Evolutionary conservation across 1,140 invertebrate genomes (phyloP), one percentile per base, ranked within the genome.

Genomic region (Oryzaephilus surinamensis): DNA sequence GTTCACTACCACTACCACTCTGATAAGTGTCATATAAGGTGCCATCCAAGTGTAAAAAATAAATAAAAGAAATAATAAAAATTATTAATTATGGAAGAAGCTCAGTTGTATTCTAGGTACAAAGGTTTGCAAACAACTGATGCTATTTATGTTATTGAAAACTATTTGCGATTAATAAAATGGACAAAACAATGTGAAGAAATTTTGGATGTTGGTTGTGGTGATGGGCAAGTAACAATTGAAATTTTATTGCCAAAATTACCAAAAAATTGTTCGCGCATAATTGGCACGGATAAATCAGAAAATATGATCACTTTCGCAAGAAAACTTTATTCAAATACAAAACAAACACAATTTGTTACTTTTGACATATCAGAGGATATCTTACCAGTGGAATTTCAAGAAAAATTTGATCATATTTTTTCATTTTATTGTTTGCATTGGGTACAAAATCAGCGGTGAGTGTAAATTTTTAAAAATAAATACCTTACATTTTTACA

Each of bases 351-450:
- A 2, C 60, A 66, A 2, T 90, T 84, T 52, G 52, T 65, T 2
- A 61, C 75, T 14, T 54, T 85, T 38, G 78, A 89, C 50, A 79
- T 88, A 29, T 70, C 71, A 21, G 43, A 58, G 1, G 52, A 57
- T 3, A 54, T 72, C 0, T 50, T 76, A 24, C 69, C 71, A 0
- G 55, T 57, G 2, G 54, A 71, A 11, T 45, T 71, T 41, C 47
- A 60, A 7, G 69, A 60, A n/a, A 57, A 60, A 18, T 86, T 81
- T 46, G 69, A 81, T 42, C 81, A 85, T 50, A 72, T 75, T 1
- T 75, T 84, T 32, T 88, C 84, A 0, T 86, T 88, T 49, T 85
- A 86, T 53, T 82, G 84, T 44, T 62, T 89, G 1, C 84, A 89
- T 48, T 90, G 84, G 84, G 76, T 86, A 18, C 73, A 76, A 40